A percentile compares a stretch with the other conserved stretches of the same genome.
Evolutionary conservation across 2,888 invertebrate species (phyloP).

Genomic region (Auanema sp.): DNA sequence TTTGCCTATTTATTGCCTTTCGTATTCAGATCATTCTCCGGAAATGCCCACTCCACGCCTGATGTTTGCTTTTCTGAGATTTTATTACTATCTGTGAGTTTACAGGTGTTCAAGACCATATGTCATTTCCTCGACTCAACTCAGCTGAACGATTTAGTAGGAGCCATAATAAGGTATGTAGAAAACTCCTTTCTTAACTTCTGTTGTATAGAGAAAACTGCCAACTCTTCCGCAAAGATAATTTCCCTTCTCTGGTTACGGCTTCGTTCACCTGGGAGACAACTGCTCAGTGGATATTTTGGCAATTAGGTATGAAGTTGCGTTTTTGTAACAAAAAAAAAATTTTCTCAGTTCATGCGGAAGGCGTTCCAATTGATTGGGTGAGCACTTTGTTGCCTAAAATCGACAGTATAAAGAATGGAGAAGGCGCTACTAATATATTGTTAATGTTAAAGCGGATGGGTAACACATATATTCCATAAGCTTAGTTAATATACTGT

Average conservation of each 20-base stretch:
- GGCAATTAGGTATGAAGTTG: constrained; percentile 75
- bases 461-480: constrained; percentile 17
- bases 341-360: constrained; percentile 35
- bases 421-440: constrained; percentile 88
- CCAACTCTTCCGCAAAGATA: constrained; percentile 69
- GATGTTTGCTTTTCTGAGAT: constrained; percentile 58
- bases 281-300: constrained; percentile 92
- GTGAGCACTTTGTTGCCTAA: constrained; percentile 37
- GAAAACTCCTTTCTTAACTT: not conserved
- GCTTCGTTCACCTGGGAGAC: constrained; percentile 92
- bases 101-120: not conserved
- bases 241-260: constrained; percentile 66
- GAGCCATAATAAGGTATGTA: not conserved
- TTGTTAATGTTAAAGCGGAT: constrained; percentile 79
- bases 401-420: constrained; percentile 80
- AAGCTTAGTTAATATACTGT: not conserved
- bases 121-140: not conserved
- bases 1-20: constrained; percentile 70
- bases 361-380: constrained; percentile 49
- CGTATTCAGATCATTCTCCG: constrained; percentile 56
- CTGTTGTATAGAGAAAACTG: constrained; percentile 82
- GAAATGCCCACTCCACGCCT: constrained; percentile 19
- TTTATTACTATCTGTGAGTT: not conserved
- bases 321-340: not conserved
- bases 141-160: not conserved